Conservation (phyloP, 2,797 vertebrate genomes). For the Typhlichthys subterraneus region DNA sequence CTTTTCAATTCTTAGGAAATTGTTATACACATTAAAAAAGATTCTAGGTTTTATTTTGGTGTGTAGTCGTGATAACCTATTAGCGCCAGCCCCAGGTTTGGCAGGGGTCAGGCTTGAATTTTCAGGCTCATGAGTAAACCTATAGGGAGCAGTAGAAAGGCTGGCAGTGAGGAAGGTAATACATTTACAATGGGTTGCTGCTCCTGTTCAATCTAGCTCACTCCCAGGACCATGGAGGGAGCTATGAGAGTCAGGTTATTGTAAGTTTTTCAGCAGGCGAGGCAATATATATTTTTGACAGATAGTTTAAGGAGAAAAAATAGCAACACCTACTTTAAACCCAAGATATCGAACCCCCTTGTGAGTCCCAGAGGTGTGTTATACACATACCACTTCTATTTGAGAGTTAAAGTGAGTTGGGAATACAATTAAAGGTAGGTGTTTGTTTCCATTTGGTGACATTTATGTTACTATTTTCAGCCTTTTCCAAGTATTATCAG, state of each 20-base stretch:
- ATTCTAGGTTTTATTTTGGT: slow-evolving; percentile 19
- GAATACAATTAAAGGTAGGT: no score
- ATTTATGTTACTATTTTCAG: no score
- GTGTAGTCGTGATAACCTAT: background rate
- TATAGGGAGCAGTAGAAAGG: slow-evolving; percentile 38
- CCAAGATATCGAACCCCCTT: no score
- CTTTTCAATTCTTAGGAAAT: slow-evolving; percentile 22
- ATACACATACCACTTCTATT: no score
- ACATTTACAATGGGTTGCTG: slow-evolving; percentile 42
- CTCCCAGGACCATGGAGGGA: slow-evolving; percentile 34
- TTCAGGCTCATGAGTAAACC: slow-evolving; percentile 42
- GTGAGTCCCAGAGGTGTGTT: no score
- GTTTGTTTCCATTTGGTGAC: no score
- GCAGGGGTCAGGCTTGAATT: slow-evolving; percentile 41
- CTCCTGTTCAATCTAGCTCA: slow-evolving; percentile 48
- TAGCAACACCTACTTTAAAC: no score
- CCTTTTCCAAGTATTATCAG: no score
- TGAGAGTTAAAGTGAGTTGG: no score
- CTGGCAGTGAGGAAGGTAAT: slow-evolving; percentile 46
- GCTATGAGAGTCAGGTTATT: background rate
- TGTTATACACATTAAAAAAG: slow-evolving; percentile 22
- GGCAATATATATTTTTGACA: slow-evolving; percentile 37
- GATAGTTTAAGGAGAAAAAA: no score
- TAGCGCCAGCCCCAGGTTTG: slow-evolving; percentile 15
- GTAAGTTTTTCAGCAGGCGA: no score